phyloP scores from a whole-genome alignment of 1,140 invertebrate genomes.

The Lordiphosa mommai region DNA sequence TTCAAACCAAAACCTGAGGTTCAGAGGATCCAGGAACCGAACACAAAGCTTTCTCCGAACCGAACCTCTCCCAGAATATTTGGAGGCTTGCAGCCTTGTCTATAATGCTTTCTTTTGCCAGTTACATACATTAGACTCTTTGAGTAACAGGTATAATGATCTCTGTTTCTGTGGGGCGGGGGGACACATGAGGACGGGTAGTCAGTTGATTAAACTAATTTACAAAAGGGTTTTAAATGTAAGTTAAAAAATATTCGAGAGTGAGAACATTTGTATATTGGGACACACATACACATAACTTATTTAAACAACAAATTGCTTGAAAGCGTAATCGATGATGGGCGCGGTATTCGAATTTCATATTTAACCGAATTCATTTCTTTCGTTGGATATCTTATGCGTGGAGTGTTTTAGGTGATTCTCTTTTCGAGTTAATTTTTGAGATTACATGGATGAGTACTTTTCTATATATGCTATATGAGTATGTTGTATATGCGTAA shows the following conservation, averaged over 20 bases:
- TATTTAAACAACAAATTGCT: neutral
- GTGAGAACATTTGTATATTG: no score
- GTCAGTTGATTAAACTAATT: slow-evolving; percentile 48
- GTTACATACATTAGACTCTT: no score
- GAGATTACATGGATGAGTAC: slow-evolving; percentile 44
- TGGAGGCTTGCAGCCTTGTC: no score
- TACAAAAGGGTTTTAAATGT: slow-evolving; percentile 49
- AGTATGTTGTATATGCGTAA: slow-evolving; percentile 24
- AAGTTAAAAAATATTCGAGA: slow-evolving; percentile 42
- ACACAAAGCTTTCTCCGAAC: no score
- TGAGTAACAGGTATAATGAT: no score
- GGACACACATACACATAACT: slow-evolving; percentile 34
- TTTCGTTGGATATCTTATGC: neutral
- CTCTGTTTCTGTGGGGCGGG: neutral
- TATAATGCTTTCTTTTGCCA: no score
- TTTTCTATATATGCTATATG: slow-evolving; percentile 26
- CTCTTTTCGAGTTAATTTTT: neutral
- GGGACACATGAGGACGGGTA: slow-evolving; percentile 1
- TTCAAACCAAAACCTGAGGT: no score
- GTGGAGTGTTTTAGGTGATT: neutral
- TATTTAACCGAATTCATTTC: neutral
- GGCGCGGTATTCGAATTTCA: slow-evolving; percentile 7
- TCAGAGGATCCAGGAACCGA: no score
- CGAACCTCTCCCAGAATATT: no score
- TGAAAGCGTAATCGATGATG: slow-evolving; percentile 10